Conservation (phyloP, 1,140 invertebrate genomes). For the Pristionchus pacificus region DNA sequence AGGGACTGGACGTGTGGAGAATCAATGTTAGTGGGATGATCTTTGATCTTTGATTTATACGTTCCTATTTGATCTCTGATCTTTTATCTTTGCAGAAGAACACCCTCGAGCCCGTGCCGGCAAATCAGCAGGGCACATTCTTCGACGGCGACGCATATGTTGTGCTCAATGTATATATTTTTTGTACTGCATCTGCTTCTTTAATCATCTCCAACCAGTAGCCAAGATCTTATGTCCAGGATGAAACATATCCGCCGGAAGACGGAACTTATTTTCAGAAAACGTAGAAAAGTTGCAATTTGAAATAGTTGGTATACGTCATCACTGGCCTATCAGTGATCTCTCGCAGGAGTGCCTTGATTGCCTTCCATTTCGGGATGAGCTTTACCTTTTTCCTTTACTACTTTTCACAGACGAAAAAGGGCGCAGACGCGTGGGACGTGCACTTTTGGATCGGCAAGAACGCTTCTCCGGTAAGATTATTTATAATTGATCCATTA, state of each 20-base stretch:
- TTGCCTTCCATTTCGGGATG: no score
- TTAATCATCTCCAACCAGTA: neutral
- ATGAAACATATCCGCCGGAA: no score
- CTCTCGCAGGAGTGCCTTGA: no score
- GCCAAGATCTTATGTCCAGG: constrained; percentile 8
- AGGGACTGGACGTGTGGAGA: constrained; percentile 53
- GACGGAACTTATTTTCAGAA: constrained; percentile 6
- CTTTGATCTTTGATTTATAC: neutral
- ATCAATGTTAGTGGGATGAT: constrained; percentile 43
- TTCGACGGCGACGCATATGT: constrained; percentile 84
- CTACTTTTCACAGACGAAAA: constrained; percentile 56
- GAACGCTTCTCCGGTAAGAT: constrained; percentile 60
- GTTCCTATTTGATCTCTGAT: constrained; percentile 24
- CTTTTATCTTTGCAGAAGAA: constrained; percentile 68
- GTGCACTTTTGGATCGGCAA: constrained; percentile 87
- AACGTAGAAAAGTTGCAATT: no score
- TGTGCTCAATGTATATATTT: constrained; percentile 73
- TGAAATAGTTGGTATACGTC: no score
- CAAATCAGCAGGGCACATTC: constrained; percentile 79
- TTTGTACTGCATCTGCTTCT: neutral
- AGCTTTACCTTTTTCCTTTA: no score
- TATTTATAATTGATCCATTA: no score
- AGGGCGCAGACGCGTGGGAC: constrained; percentile 66
- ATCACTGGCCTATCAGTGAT: no score
- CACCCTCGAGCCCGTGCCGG: constrained; percentile 71